Conservation (phyloP, 2,113 vertebrate species). For the Manacus vitellinus region DNA sequence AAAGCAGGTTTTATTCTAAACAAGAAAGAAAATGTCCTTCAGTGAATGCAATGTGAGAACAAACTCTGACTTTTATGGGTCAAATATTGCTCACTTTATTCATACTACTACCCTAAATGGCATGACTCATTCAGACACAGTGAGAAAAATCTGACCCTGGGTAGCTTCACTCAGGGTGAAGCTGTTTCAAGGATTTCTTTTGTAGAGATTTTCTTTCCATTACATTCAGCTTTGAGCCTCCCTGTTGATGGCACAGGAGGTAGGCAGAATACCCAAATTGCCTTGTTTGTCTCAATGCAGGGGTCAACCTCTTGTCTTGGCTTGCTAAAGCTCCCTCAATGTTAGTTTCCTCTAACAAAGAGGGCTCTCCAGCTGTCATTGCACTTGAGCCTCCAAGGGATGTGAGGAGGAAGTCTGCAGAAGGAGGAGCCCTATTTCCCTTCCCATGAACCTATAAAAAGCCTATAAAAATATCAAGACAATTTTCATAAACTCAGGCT, state of each 20-base stretch:
- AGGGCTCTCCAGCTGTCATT: neutral
- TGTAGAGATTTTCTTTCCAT: neutral
- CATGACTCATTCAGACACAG: neutral
- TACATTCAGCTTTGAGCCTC: neutral
- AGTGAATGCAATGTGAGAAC: neutral
- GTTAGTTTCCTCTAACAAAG: neutral
- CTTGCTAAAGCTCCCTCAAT: neutral
- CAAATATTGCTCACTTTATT: slow-evolving; percentile 13
- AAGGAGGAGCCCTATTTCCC: neutral
- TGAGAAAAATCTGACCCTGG: neutral
- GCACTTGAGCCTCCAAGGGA: neutral
- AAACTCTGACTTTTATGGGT: neutral
- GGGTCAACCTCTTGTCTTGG: neutral
- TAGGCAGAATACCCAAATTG: neutral
- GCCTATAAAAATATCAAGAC: neutral
- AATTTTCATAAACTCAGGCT: neutral
- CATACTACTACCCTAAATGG: neutral
- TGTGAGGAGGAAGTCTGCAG: neutral
- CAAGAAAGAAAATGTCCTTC: neutral
- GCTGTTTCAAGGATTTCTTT: neutral
- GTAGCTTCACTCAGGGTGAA: neutral
- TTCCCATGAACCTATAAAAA: neutral
- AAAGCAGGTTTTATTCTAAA: neutral
- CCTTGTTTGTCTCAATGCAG: neutral
- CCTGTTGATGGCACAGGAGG: neutral